Conservation (phyloP, 2,888 invertebrate species). For the Osmoderma eremita region DNA sequence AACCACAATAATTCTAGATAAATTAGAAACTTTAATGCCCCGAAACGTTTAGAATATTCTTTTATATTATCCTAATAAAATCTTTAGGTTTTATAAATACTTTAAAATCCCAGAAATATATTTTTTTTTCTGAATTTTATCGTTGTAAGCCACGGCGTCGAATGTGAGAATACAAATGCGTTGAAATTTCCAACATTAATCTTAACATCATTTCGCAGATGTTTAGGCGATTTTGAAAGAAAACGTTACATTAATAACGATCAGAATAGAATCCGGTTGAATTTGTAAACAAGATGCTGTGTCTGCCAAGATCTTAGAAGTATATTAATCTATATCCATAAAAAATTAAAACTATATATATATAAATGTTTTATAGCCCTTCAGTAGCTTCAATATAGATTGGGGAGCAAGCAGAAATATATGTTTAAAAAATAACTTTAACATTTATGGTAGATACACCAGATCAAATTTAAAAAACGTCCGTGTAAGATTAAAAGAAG, state of each 20-base stretch:
- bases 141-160: not conserved
- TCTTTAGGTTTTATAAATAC: not conserved
- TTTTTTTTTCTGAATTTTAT: slow-evolving; percentile 1
- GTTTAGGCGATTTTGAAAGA: slow-evolving; percentile 12
- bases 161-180: slow-evolving; percentile 6
- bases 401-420: no score
- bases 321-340: not conserved
- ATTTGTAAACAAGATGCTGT: slow-evolving; percentile 25
- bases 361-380: no score
- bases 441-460: no score
- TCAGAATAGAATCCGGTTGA: slow-evolving; percentile 19
- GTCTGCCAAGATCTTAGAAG: not conserved
- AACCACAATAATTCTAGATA: not conserved
- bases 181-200: slow-evolving; percentile 20
- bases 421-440: no score
- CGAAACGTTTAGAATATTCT: not conserved
- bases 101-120: not conserved
- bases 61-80: slow-evolving; percentile 4
- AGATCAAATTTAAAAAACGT: no score
- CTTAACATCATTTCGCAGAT: slow-evolving; percentile 4
- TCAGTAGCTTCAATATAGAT: no score
- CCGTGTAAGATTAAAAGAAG: no score
- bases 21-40: not conserved
- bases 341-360: no score
- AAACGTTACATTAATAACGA: slow-evolving; percentile 23